These are phyloP conservation scores for Melanotaenia parkinsoni DNA, from an alignment of 2,797 vertebrate genomes.

Conservation along the genomic window DNA sequence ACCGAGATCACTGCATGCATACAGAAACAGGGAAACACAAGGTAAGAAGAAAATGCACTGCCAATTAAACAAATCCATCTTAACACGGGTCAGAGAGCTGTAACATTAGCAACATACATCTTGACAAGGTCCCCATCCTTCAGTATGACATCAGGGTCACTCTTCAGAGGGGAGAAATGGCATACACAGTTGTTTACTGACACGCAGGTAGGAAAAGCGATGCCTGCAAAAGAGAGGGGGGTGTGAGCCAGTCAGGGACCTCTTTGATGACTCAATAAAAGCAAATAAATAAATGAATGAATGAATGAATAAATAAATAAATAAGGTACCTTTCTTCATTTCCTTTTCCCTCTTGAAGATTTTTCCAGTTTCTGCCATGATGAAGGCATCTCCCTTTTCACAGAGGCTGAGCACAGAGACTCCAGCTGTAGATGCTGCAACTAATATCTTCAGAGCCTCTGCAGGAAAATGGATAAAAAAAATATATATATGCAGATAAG, in stretches of 20 bases:
- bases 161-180: slow-evolving; percentile 97
- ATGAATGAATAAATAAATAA: not conserved
- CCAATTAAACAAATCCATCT: not conserved
- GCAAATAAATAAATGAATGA: not conserved
- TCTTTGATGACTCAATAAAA: not conserved
- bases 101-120: slow-evolving; percentile 80
- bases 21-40: slow-evolving; percentile 16
- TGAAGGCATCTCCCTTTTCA: slow-evolving; percentile 92
- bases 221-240: slow-evolving; percentile 79
- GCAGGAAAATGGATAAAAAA: slow-evolving; percentile 6
- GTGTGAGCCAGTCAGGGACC: not conserved
- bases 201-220: slow-evolving; percentile 96
- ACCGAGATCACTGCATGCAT: slow-evolving; percentile 88
- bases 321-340: slow-evolving; percentile 92
- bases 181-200: slow-evolving; percentile 98
- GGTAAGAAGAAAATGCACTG: not conserved
- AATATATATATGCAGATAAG: too few relatives aligned
- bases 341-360: slow-evolving; percentile 99
- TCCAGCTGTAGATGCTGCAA: slow-evolving; percentile 85
- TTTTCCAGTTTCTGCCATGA: slow-evolving; percentile 93
- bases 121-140: slow-evolving; percentile 96
- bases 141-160: slow-evolving; percentile 91
- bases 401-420: slow-evolving; percentile 91
- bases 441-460: slow-evolving; percentile 90
- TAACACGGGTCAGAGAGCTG: too few relatives aligned